Percentiles rank a stretch among this genome's conserved stretches.
Evolutionary conservation across 1,140 invertebrate genomes (phyloP).

Genomic region (Leptopilina clavipes): DNA sequence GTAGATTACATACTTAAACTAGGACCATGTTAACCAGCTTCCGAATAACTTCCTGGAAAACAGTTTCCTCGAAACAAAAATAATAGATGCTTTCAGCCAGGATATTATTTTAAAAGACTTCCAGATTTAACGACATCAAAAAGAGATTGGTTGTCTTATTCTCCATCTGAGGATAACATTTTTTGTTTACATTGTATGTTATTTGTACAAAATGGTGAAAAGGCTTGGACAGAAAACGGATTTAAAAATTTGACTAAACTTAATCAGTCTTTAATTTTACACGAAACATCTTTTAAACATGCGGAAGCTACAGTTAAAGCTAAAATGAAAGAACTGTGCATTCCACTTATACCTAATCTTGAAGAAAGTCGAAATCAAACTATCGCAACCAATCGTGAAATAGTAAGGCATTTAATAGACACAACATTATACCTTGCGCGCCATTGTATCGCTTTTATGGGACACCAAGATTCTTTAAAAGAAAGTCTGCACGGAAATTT

Average conservation of each 20-base stretch:
- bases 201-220: not conserved
- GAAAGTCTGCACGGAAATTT: not conserved
- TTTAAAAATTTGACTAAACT: not conserved
- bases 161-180: not conserved
- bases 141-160: not conserved
- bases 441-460: not conserved
- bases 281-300: not conserved
- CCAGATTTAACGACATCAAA: not conserved
- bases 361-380: not conserved
- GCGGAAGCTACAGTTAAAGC: not conserved
- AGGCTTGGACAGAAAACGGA: not conserved
- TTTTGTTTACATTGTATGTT: slow-evolving; percentile 1
- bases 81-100: not conserved
- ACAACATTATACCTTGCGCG: not conserved
- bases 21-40: not conserved
- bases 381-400: not conserved
- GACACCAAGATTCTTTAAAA: not conserved
- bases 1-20: not conserved
- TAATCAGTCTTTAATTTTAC: not conserved
- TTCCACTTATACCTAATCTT: too few species aligned
- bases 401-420: slow-evolving; percentile 1
- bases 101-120: not conserved
- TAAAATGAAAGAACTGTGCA: not conserved
- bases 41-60: not conserved
- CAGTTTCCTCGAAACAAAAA: not conserved